Conservation (phyloP, 1,140 invertebrate genomes). For the Danaus melanippus region DNA sequence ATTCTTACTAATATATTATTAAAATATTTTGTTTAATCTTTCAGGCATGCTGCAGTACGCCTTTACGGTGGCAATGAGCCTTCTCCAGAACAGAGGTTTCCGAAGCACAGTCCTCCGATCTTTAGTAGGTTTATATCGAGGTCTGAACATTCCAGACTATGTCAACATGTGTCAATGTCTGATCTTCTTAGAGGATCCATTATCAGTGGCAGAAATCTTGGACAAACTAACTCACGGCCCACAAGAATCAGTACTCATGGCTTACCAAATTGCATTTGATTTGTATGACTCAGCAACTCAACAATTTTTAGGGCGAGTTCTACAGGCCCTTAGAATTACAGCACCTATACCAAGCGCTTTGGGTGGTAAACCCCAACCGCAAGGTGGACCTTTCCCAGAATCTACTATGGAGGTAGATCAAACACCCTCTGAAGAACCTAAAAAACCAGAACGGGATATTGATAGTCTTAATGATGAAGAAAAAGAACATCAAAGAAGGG, state of each 20-base stretch:
- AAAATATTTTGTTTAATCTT: constrained; percentile 47
- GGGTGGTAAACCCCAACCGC: constrained; percentile 80
- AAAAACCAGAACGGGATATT: constrained; percentile 70
- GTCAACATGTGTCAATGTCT: constrained; percentile 97
- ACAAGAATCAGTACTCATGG: constrained; percentile 86
- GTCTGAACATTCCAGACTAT: constrained; percentile 91
- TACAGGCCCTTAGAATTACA: constrained; percentile 86
- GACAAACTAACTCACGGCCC: constrained; percentile 89
- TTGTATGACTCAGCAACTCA: constrained; percentile 99
- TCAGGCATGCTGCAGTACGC: constrained; percentile 92
- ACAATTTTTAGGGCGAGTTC: constrained; percentile 92
- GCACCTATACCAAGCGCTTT: constrained; percentile 87
- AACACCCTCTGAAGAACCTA: constrained; percentile 58
- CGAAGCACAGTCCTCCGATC: constrained; percentile 90
- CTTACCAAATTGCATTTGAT: constrained; percentile 99
- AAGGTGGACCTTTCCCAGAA: constrained; percentile 69
- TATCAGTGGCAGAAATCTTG: constrained; percentile 91
- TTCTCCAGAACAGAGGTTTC: constrained; percentile 94
- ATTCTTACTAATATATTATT: not conserved
- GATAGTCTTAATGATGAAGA: constrained; percentile 83
- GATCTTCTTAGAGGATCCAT: constrained; percentile 95
- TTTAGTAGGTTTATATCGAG: constrained; percentile 91
- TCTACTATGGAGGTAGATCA: constrained; percentile 67
- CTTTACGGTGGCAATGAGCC: constrained; percentile 95
- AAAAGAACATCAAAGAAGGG: constrained; percentile 85